Conservation (phyloP, 2,113 vertebrate genomes). For the Psophia crepitans region DNA sequence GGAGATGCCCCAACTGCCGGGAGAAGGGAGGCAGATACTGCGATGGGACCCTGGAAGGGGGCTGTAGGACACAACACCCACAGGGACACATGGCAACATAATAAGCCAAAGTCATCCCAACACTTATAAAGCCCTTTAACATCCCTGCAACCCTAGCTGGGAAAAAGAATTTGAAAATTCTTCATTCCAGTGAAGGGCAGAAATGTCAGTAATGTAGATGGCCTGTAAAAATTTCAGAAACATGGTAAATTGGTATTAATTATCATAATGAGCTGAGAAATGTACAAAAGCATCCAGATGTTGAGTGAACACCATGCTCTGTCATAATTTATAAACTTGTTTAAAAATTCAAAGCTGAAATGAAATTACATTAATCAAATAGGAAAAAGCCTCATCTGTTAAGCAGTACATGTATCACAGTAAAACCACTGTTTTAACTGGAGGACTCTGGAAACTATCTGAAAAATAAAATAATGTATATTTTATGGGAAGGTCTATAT, state of each 20-base stretch:
- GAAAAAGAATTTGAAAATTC: background rate
- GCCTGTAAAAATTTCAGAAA: background rate
- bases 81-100: background rate
- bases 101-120: background rate
- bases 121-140: background rate
- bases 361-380: background rate
- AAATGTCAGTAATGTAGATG: background rate
- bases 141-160: background rate
- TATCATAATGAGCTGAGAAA: background rate
- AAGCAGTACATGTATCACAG: background rate
- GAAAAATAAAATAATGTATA: background rate
- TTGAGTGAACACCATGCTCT: background rate
- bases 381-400: background rate
- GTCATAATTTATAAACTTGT: background rate
- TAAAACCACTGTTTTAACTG: background rate
- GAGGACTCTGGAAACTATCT: background rate
- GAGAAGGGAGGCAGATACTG: background rate
- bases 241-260: background rate
- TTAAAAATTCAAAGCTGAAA: background rate
- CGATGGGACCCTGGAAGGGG: background rate
- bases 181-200: background rate
- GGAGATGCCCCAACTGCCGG: background rate
- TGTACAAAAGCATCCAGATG: conserved; percentile 15
- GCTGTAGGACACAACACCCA: background rate
- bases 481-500: background rate